Conservation (phyloP, 2,113 vertebrate genomes). For the Anolis sagrei region DNA sequence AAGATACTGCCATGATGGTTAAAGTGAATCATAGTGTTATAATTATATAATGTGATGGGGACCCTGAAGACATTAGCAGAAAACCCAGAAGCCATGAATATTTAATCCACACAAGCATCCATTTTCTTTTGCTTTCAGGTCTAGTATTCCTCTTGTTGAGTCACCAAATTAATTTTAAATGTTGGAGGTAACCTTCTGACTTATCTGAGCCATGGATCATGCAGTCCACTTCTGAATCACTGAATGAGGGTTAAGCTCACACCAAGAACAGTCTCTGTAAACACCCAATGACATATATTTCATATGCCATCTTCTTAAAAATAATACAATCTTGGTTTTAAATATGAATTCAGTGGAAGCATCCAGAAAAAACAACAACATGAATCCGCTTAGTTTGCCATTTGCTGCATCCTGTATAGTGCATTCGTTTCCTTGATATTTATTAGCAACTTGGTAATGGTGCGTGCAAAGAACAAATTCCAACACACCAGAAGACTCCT, state of each 20-base stretch:
- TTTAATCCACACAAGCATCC: neutral
- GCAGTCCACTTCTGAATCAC: neutral
- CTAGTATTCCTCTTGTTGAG: neutral
- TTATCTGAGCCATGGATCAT: neutral
- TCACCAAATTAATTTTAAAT: neutral
- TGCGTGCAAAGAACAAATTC: slow-evolving; percentile 11
- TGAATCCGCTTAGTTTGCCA: neutral
- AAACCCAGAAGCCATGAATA: neutral
- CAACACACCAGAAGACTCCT: neutral
- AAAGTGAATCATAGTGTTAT: too few species aligned
- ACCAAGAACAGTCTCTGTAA: neutral
- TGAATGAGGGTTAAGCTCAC: neutral
- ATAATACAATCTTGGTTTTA: neutral
- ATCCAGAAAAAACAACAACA: neutral
- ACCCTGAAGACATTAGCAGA: neutral
- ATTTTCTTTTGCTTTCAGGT: neutral
- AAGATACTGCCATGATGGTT: too few species aligned
- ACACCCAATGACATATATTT: neutral
- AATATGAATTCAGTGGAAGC: neutral
- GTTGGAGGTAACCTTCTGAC: neutral
- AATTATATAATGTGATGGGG: too few species aligned
- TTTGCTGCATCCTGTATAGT: neutral
- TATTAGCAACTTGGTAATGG: neutral
- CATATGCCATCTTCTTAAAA: neutral
- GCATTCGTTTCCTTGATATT: neutral